These are phyloP conservation scores for Suncus etruscus DNA, from an alignment of 2,113 vertebrate genomes.

Conservation along the genomic window DNA sequence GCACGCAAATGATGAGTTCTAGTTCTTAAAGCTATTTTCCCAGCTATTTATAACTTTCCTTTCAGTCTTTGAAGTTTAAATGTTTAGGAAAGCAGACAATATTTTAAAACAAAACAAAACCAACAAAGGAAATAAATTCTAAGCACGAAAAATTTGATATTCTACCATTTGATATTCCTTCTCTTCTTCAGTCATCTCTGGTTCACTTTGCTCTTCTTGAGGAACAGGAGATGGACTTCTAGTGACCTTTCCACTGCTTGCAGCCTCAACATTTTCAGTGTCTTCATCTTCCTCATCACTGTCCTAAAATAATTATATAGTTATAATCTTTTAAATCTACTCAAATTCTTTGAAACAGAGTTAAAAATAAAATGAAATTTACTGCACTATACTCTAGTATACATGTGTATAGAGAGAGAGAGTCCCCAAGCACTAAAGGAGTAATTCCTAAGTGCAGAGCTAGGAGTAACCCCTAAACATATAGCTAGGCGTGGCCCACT, in stretches of 20 bases:
- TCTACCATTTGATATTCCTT: conserved; percentile 97
- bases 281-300: conserved; percentile 95
- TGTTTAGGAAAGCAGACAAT: conserved; percentile 10
- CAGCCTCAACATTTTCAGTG: conserved; percentile 88
- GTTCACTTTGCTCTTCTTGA: conserved; percentile 95
- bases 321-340: conserved; percentile 38
- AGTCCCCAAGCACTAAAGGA: too few species aligned
- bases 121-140: conserved; percentile 18
- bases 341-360: conserved; percentile 21
- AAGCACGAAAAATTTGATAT: conserved; percentile 35
- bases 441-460: too few species aligned
- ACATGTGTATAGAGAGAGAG: too few species aligned
- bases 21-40: too few species aligned
- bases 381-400: too few species aligned
- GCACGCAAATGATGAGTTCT: too few species aligned
- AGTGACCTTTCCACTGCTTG: conserved; percentile 89
- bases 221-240: conserved; percentile 93
- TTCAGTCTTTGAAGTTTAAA: conserved; percentile 12
- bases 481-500: too few species aligned
- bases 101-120: neutral
- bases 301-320: conserved; percentile 87
- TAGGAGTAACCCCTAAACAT: too few species aligned
- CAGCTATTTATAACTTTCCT: too few species aligned
- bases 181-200: conserved; percentile 99
- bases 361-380: neutral